A percentile compares a stretch with the other conserved stretches of the same genome.
phyloP scores from a whole-genome alignment of 35 echinoderm and acorn worm genomes.

The Amphiura filiformis region DNA sequence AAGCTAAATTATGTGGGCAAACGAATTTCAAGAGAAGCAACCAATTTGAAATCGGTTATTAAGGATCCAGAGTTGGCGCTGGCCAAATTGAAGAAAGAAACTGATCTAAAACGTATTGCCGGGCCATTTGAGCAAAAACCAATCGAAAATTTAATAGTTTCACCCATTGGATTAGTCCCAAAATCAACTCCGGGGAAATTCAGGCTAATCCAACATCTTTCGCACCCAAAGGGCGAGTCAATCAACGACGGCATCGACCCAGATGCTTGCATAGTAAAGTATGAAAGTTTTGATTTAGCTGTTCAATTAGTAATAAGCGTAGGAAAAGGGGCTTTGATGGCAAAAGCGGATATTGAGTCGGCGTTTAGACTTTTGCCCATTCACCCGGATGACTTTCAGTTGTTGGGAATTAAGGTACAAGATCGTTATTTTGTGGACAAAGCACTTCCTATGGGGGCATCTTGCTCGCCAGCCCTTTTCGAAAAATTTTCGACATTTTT shows the following conservation, averaged over 20 bases:
- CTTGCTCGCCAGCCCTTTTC: neutral
- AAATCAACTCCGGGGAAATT: neutral
- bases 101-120: neutral
- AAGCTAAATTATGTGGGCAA: no score
- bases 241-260: neutral
- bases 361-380: neutral
- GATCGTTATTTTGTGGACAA: neutral
- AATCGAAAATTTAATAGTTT: neutral
- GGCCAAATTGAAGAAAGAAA: neutral
- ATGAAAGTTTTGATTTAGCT: neutral
- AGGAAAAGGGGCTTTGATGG: neutral
- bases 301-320: neutral
- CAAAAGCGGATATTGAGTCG: neutral
- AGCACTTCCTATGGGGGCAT: neutral
- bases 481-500: neutral
- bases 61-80: no score
- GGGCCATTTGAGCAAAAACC: no score
- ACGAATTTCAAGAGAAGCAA: no score
- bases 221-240: neutral
- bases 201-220: neutral
- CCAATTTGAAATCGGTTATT: no score
- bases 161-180: constrained; percentile 14
- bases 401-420: no score
- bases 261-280: neutral
- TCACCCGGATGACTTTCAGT: no score